Conservation (phyloP, 2,797 vertebrate genomes). For the Microcaecilia unicolor region DNA sequence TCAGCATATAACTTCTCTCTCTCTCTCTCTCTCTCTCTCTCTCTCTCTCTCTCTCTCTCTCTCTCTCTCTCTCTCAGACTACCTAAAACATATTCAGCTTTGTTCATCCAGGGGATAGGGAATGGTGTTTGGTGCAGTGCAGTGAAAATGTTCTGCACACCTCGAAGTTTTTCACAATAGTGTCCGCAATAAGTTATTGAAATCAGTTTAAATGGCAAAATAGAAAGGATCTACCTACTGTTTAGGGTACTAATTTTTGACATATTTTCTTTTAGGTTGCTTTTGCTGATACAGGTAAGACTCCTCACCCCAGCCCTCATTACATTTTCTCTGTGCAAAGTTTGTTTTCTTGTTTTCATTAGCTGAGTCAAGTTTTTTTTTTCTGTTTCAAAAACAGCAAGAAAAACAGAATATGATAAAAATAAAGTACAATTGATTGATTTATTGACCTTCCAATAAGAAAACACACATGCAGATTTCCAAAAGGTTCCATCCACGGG, state of each 20-base stretch:
- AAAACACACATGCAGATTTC: neutral
- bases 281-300: conserved; percentile 64
- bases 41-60: no score
- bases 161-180: neutral
- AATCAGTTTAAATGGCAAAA: neutral
- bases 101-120: no score
- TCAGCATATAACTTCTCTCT: no score
- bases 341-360: neutral
- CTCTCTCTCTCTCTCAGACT: no score
- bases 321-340: neutral
- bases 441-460: neutral
- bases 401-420: neutral
- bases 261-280: conserved; percentile 63
- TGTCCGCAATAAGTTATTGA: no score
- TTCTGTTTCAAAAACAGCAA: neutral
- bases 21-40: no score
- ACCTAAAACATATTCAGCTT: no score
- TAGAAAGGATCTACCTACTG: no score
- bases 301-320: neutral
- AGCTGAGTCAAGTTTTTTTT: neutral
- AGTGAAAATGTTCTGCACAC: no score
- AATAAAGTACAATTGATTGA: neutral
- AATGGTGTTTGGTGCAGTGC: no score
- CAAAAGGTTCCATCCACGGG: no score
- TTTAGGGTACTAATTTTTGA: conserved; percentile 25